Evolutionary conservation across 1,140 invertebrate species (phyloP).

Genomic region (Gonatopus flavifemur): DNA sequence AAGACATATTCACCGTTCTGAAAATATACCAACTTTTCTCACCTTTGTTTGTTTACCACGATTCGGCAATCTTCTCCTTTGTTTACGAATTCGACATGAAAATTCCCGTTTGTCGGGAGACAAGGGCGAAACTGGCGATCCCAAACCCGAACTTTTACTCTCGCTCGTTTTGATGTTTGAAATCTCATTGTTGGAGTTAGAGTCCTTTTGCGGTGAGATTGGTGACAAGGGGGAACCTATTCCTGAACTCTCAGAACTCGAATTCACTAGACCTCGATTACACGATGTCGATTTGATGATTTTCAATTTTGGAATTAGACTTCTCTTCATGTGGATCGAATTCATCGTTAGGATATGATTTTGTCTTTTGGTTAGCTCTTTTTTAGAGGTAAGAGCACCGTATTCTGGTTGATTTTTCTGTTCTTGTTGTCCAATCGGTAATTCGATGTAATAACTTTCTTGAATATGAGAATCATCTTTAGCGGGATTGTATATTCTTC

Average conservation of each 20-base stretch:
- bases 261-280: conserved; percentile 32
- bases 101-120: conserved; percentile 45
- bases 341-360: too few species aligned
- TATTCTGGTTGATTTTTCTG: too few species aligned
- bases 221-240: conserved; percentile 47
- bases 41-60: conserved; percentile 14
- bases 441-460: too few species aligned
- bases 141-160: conserved; percentile 44
- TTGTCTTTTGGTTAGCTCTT: too few species aligned
- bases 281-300: conserved; percentile 6
- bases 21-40: conserved; percentile 3
- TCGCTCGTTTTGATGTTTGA: conserved; percentile 27
- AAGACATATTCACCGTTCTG: conserved; percentile 3
- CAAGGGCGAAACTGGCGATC: conserved; percentile 35
- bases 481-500: too few species aligned
- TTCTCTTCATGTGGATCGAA: conserved; percentile 6
- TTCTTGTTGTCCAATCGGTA: too few species aligned
- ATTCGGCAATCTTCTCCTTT: conserved; percentile 41
- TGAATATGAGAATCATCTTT: too few species aligned
- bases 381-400: too few species aligned
- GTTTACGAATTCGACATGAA: conserved; percentile 42
- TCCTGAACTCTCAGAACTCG: conserved; percentile 47
- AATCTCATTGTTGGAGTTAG: not conserved
- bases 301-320: conserved; percentile 32
- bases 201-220: conserved; percentile 39